Evolutionary conservation across 2,888 invertebrate species (phyloP).

Genomic region (Drosophila birchii): DNA sequence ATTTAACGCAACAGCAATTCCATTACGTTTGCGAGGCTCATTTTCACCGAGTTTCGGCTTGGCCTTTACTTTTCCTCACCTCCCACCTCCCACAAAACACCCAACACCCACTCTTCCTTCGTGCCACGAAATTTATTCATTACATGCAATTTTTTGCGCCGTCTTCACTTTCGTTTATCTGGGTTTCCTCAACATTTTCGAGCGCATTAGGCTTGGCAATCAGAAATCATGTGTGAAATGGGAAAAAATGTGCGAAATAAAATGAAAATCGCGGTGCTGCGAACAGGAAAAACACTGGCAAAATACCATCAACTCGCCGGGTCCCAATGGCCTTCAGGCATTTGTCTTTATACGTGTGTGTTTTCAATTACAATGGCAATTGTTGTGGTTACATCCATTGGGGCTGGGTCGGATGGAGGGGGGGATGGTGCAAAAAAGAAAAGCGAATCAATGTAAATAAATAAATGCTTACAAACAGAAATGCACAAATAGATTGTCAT

Average conservation of each 20-base stretch:
- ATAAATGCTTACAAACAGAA: slow-evolving; percentile 66
- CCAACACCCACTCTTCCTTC: slow-evolving; percentile 12
- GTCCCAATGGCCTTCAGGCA: slow-evolving; percentile 58
- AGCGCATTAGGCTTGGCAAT: slow-evolving; percentile 80
- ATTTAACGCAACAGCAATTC: slow-evolving; percentile 80
- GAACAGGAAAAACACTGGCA: slow-evolving; percentile 49
- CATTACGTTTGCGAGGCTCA: slow-evolving; percentile 79
- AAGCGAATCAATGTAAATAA: slow-evolving; percentile 64
- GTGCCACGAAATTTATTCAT: slow-evolving; percentile 79
- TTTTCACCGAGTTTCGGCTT: slow-evolving; percentile 70
- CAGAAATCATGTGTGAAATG: slow-evolving; percentile 83
- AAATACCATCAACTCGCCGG: slow-evolving; percentile 50
- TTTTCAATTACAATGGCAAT: slow-evolving; percentile 76
- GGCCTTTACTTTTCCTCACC: slow-evolving; percentile 5
- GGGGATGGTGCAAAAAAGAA: neutral
- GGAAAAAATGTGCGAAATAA: slow-evolving; percentile 65
- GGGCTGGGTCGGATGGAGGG: neutral
- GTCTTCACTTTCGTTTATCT: slow-evolving; percentile 77
- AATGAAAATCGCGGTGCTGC: slow-evolving; percentile 72
- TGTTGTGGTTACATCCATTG: slow-evolving; percentile 62
- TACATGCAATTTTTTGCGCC: slow-evolving; percentile 78
- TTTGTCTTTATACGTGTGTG: slow-evolving; percentile 51
- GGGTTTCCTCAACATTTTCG: slow-evolving; percentile 55
- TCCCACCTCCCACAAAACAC: neutral
- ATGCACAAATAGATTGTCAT: slow-evolving; percentile 56